A percentile compares a stretch with the other conserved stretches of the same genome.
Evolutionary conservation across 1,140 invertebrate species (phyloP).

Genomic region (Brachystomella parvula): DNA sequence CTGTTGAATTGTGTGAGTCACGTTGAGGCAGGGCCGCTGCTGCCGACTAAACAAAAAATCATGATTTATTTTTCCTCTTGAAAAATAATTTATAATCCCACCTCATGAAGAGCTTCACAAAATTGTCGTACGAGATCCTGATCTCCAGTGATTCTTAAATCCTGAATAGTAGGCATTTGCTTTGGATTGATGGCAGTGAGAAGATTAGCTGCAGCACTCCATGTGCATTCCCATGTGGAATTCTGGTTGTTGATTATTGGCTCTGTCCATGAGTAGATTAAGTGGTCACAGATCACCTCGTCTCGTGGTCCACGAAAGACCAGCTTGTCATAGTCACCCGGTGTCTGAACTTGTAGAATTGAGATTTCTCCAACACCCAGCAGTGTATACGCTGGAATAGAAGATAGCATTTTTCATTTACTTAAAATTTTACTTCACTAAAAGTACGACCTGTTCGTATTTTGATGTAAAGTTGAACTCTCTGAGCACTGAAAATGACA

Average conservation of each 20-base stretch:
- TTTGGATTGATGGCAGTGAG: neutral
- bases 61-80: neutral
- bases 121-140: neutral
- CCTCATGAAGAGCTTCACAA: neutral
- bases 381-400: neutral
- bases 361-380: neutral
- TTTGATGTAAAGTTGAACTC: neutral
- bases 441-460: neutral
- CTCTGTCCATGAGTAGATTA: neutral
- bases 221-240: neutral
- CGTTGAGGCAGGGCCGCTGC: neutral
- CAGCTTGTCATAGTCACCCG: neutral
- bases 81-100: neutral
- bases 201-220: neutral
- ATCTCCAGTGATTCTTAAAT: neutral
- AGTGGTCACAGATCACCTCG: neutral
- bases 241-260: neutral
- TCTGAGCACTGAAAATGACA: neutral
- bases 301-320: neutral
- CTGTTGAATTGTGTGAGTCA: too few species aligned
- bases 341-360: neutral
- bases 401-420: neutral
- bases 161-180: neutral
- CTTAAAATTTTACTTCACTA: neutral
- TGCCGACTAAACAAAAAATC: neutral